phyloP scores from a whole-genome alignment of 2,888 invertebrate species.

The Melanargia galathea region DNA sequence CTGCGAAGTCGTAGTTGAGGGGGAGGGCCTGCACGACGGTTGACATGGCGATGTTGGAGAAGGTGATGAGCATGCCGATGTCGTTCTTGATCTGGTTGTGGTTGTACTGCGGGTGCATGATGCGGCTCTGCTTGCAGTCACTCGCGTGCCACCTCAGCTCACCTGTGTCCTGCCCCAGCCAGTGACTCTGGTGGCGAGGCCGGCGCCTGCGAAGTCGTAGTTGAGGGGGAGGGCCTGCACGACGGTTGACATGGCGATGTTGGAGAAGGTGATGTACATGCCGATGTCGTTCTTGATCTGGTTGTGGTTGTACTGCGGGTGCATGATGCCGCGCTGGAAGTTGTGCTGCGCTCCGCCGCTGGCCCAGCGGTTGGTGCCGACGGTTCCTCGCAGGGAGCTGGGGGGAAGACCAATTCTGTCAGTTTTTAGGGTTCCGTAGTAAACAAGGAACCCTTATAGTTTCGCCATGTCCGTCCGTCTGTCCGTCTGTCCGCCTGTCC shows the following conservation, averaged over 20 bases:
- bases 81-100: conserved; percentile 48
- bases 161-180: conserved; percentile 52
- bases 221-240: conserved; percentile 36
- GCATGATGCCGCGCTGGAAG: conserved; percentile 57
- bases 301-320: conserved; percentile 53
- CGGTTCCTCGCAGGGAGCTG: conserved; percentile 56
- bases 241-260: conserved; percentile 35
- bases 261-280: conserved; percentile 40
- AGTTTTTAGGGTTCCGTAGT: too few relatives aligned
- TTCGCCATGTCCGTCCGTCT: too few relatives aligned
- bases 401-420: too few relatives aligned
- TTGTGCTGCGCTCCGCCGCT: conserved; percentile 51
- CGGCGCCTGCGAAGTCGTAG: conserved; percentile 41
- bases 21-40: conserved; percentile 32
- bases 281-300: conserved; percentile 52
- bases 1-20: conserved; percentile 41
- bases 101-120: conserved; percentile 61
- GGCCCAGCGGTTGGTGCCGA: conserved; percentile 62
- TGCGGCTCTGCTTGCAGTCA: conserved; percentile 55
- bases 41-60: conserved; percentile 32
- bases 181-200: conserved; percentile 43
- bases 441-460: too few relatives aligned
- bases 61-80: conserved; percentile 47
- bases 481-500: too few relatives aligned
- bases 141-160: too few relatives aligned